Conservation (phyloP, 2,113 vertebrate species). For the Corythornis cristatus region DNA sequence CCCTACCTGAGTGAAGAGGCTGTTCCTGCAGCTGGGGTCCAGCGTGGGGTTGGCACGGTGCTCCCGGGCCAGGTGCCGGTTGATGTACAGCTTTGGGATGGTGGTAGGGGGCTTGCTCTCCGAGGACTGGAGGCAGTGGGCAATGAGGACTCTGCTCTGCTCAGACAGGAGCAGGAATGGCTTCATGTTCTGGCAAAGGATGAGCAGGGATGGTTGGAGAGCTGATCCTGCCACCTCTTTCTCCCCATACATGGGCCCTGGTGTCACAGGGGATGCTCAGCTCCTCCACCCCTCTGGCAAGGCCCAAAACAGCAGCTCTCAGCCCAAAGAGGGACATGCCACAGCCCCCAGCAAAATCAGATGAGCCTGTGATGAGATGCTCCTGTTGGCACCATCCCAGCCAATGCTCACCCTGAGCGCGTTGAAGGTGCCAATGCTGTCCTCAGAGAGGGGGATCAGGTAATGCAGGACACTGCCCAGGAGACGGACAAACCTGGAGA, state of each 20-base stretch:
- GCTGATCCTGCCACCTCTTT: background rate
- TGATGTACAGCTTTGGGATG: constrained; percentile 89
- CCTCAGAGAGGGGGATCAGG: constrained; percentile 88
- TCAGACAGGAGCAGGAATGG: constrained; percentile 92
- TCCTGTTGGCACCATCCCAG: background rate
- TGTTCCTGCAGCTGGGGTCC: constrained; percentile 86
- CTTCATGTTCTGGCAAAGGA: constrained; percentile 83
- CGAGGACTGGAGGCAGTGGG: constrained; percentile 90
- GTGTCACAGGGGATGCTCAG: background rate
- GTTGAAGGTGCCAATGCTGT: constrained; percentile 87
- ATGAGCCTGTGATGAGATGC: rapidly evolving
- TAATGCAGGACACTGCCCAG: constrained; percentile 89
- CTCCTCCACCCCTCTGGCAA: background rate
- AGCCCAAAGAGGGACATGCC: background rate
- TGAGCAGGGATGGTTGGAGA: background rate
- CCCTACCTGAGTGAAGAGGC: constrained; percentile 88
- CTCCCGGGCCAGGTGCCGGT: constrained; percentile 91
- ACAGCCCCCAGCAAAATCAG: background rate
- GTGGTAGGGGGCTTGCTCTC: constrained; percentile 86
- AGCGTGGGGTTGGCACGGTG: constrained; percentile 86
- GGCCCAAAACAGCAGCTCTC: background rate
- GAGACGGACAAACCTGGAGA: constrained; percentile 87
- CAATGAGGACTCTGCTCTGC: constrained; percentile 83
- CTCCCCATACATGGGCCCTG: background rate
- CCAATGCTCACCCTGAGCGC: constrained; percentile 85